Base-by-base conservation (phyloP, 2,797 vertebrate genomes). In the Macrochelys suwanniensis region DNA sequence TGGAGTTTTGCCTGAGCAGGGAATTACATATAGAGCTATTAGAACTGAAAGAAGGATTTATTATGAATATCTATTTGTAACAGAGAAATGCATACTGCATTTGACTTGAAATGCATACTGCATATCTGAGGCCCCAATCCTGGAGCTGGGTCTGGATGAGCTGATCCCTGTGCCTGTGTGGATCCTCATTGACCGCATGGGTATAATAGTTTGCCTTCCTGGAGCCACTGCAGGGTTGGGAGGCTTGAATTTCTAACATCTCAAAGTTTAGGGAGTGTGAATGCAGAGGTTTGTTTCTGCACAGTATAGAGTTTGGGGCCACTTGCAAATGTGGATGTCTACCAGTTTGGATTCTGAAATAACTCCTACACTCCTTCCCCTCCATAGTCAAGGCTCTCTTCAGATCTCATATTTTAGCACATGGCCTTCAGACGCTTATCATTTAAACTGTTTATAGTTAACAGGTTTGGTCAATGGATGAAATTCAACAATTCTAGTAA, bases 391-490 rank as follows among this genome's bases (percentile, higher is more conserved):
- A 71, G n/a, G 45, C 4, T 26, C 42, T 25, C 12, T 77, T 49
- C 49, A 1, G 68, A 81, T 80, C 78, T 3, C n/a, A 77, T 13
- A 81, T 83, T 94, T 94, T 85, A 90, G 28, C 76, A 26, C 37
- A 3, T 56, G 54, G 57, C 21, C 65, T 23, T 49, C 12, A 47
- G 45, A 12, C 12, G 3, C 45, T 77, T 42, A 57, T 50, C 49
- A 80, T 90, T 94, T 87, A 86, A 92, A 71, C 13, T 87, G 79
- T 82, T 93, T 82, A 11, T 84, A 31, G 49, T 88, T 82, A 42
- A 51, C 57, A 45, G 87, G 42, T 85, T 87, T 89, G 12, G 56
- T 90, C 28, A 25, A 42, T 84, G 77, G 17, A 28, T 87, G 21
- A 85, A 95, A 78, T 84, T 88, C 94, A 92, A 76, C 76, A 94